Conservation (phyloP, 2,888 invertebrate genomes). For the Tromatobia lineatoria region DNA sequence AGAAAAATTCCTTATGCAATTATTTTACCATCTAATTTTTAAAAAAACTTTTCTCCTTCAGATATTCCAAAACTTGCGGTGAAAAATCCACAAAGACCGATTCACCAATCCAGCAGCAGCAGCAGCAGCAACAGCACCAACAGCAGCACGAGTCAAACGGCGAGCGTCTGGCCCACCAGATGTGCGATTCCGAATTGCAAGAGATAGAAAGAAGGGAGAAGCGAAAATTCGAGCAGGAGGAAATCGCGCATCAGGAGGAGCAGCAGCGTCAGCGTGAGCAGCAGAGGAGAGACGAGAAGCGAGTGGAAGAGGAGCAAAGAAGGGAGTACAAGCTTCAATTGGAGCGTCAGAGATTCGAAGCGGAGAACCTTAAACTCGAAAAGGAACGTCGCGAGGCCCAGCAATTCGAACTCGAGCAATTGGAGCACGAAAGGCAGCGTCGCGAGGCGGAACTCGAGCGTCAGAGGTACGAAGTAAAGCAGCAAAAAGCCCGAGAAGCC, state of each 20-base stretch:
- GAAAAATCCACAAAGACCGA: slow-evolving; percentile 45
- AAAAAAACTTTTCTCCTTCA: slow-evolving; percentile 36
- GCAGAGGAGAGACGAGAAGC: slow-evolving; percentile 75
- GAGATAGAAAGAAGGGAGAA: slow-evolving; percentile 72
- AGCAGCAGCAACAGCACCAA: slow-evolving; percentile 22
- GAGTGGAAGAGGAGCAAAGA: slow-evolving; percentile 64
- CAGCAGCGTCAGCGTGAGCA: slow-evolving; percentile 69
- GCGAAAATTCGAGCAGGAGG: slow-evolving; percentile 73
- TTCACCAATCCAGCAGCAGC: background rate
- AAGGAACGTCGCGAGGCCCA: slow-evolving; percentile 73
- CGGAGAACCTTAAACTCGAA: slow-evolving; percentile 72
- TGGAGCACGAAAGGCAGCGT: slow-evolving; percentile 70
- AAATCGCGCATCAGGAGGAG: slow-evolving; percentile 63
- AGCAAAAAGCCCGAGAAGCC: slow-evolving; percentile 70
- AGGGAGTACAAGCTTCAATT: slow-evolving; percentile 49
- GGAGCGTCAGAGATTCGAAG: slow-evolving; percentile 72
- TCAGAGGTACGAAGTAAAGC: slow-evolving; percentile 68
- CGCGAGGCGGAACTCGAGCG: slow-evolving; percentile 70
- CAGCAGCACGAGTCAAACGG: slow-evolving; percentile 40
- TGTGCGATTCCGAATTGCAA: slow-evolving; percentile 70
- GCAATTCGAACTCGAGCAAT: slow-evolving; percentile 72
- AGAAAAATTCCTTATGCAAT: too few relatives aligned
- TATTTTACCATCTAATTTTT: too few relatives aligned
- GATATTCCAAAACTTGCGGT: slow-evolving; percentile 57
- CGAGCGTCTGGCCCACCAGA: slow-evolving; percentile 59